phyloP scores from a whole-genome alignment of 2,888 invertebrate genomes.

The Campoplex capitator region DNA sequence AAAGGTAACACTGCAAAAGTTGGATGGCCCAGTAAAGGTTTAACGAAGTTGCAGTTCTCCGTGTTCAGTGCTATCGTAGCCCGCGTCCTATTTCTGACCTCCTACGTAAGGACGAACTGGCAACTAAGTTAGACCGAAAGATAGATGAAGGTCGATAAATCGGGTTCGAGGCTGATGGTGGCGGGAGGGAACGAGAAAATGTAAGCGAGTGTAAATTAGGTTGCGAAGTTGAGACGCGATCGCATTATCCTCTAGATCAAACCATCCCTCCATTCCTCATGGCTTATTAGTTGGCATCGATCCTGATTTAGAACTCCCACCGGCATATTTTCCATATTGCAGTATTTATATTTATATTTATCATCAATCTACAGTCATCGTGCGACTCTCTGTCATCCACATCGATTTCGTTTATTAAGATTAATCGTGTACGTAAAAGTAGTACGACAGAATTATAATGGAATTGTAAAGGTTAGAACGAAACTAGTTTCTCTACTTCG shows the following conservation, averaged over 20 bases:
- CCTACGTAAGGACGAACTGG: slow-evolving; percentile 24
- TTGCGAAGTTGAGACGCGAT: slow-evolving; percentile 54
- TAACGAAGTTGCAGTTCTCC: slow-evolving; percentile 12
- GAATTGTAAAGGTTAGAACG: background rate
- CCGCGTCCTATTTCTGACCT: slow-evolving; percentile 37
- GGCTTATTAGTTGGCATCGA: slow-evolving; percentile 26
- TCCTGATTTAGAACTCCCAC: slow-evolving; percentile 11
- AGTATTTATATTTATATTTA: background rate
- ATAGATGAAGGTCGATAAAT: slow-evolving; percentile 29
- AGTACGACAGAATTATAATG: background rate
- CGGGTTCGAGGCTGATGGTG: slow-evolving; percentile 14
- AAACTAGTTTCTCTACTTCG: background rate
- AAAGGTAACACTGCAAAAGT: slow-evolving; percentile 10
- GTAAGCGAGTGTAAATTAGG: slow-evolving; percentile 54
- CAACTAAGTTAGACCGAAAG: slow-evolving; percentile 58
- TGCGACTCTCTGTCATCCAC: background rate
- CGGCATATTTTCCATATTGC: background rate
- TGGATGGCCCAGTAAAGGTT: slow-evolving; percentile 23
- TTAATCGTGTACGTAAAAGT: background rate
- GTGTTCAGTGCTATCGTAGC: slow-evolving; percentile 31
- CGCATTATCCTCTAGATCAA: slow-evolving; percentile 55
- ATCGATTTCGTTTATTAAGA: background rate
- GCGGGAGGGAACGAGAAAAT: slow-evolving; percentile 27
- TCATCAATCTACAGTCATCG: background rate
- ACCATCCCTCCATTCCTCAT: slow-evolving; percentile 41